Evolutionary conservation across 2,888 invertebrate genomes (phyloP).

Genomic region (Rhogogaster chlorosoma): DNA sequence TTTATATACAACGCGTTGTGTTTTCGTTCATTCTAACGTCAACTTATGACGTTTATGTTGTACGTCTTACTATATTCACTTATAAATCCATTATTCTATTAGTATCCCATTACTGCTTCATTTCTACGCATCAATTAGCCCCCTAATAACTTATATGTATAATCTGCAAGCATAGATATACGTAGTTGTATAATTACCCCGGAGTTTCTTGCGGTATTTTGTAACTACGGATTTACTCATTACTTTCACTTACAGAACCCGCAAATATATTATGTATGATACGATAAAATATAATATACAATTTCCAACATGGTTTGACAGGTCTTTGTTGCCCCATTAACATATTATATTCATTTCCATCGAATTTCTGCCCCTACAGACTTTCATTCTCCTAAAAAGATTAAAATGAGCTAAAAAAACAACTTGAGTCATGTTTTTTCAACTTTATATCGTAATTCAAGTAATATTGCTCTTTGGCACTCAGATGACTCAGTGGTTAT

Average conservation of each 20-base stretch:
- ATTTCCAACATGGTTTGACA: not conserved
- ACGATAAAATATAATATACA: not conserved
- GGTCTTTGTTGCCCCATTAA: not conserved
- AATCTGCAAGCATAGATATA: not conserved
- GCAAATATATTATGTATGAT: not conserved
- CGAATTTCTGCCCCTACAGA: not conserved
- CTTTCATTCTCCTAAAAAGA: not conserved
- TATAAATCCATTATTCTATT: not conserved
- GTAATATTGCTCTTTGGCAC: conserved; percentile 1
- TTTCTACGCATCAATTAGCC: not conserved
- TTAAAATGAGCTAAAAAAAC: not conserved
- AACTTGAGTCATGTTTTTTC: not conserved
- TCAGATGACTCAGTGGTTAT: conserved; percentile 28
- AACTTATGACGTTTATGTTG: conserved; percentile 12
- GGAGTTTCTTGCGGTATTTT: not conserved
- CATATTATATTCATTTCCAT: not conserved
- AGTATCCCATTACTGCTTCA: not conserved
- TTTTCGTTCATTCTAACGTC: conserved; percentile 35
- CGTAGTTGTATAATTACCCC: not conserved
- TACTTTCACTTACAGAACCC: not conserved
- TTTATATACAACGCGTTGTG: not conserved
- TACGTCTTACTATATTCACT: not conserved
- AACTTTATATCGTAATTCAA: not conserved
- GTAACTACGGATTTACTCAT: not conserved
- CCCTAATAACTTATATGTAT: not conserved